These are phyloP conservation scores for Sitobion miscanthi DNA, from an alignment of 1,140 invertebrate species.

Conservation along the genomic window DNA sequence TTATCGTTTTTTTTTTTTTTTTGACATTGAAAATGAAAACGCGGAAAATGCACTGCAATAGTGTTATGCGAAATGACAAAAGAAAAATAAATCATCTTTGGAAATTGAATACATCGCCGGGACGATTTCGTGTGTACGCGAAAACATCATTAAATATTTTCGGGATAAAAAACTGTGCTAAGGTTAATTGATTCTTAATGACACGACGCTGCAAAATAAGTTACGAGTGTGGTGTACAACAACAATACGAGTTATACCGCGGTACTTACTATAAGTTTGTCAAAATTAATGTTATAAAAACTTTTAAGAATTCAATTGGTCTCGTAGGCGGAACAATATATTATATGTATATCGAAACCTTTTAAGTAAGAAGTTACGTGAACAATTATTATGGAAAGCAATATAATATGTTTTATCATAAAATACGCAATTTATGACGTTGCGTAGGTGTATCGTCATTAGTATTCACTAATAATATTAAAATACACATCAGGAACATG, in stretches of 20 bases:
- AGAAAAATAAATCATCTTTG: background rate
- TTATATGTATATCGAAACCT: background rate
- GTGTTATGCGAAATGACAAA: background rate
- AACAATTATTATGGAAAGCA: background rate
- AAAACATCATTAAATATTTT: slow-evolving; percentile 14
- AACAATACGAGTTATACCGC: no score
- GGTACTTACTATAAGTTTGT: background rate
- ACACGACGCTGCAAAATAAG: background rate
- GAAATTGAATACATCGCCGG: background rate
- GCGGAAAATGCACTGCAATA: background rate
- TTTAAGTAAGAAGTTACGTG: background rate
- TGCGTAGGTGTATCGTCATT: background rate
- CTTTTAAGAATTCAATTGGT: background rate
- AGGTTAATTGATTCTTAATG: slow-evolving; percentile 24
- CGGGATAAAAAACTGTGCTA: background rate
- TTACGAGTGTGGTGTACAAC: background rate
- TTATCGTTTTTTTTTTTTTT: background rate
- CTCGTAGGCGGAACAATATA: background rate
- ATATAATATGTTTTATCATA: background rate
- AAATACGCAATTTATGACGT: background rate
- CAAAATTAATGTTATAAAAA: background rate
- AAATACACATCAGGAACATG: background rate
- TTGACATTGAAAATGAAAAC: slow-evolving; percentile 46
- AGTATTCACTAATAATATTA: background rate
- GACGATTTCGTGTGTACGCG: background rate